Evolutionary conservation across 2,888 invertebrate species (phyloP), one percentile per base, ranked within the genome.

Genomic region (Cristatella mucedo): DNA sequence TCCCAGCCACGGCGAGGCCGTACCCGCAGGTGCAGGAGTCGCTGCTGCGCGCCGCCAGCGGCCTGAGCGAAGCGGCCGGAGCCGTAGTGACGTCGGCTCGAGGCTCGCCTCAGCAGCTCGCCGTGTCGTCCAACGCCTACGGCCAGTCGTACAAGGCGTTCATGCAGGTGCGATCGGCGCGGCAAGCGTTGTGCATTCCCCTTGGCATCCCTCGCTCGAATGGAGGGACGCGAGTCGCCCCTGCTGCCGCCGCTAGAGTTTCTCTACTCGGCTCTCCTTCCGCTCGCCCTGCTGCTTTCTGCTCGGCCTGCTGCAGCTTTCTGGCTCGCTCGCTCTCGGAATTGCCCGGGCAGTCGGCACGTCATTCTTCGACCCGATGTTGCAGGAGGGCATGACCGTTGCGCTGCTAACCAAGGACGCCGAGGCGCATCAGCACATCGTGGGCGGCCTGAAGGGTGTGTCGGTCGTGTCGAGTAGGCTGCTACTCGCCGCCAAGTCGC

Each of bases 131-230:
- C n/a, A 76, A 76, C 46, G 73, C 76, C 47, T 86, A 84, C 67
- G 57, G 58, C 0, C 68, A 73, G 44, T 78, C 82, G 26, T 86
- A 82, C 65, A 75, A 78, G 49, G 74, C 81, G 38, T 71, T 89
- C 41, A 68, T 86, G 24, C 76, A 76, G 36, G 36, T 36, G 21
- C 22, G 0, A 77, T 79, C 16, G 77, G 81, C 33, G 76, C 82
- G 73, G 82, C 84, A 67, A 80, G 85, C 76, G 81, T 81, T 0
- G 80, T n/a, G n/a, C n/a, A n/a, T n/a, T n/a, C n/a, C n/a, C n/a
- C n/a, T n/a, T n/a, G 26, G 26, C 26, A 26, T 9, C 26, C 26
- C n/a, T 26, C n/a, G 7, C 26, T 26, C n/a, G 7, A 26, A 26
- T 26, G 7, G 26, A 26, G n/a, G n/a, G 26, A n/a, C n/a, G n/a